Evolutionary conservation across 2,113 vertebrate species (phyloP).

Genomic region (Phaethon lepturus): DNA sequence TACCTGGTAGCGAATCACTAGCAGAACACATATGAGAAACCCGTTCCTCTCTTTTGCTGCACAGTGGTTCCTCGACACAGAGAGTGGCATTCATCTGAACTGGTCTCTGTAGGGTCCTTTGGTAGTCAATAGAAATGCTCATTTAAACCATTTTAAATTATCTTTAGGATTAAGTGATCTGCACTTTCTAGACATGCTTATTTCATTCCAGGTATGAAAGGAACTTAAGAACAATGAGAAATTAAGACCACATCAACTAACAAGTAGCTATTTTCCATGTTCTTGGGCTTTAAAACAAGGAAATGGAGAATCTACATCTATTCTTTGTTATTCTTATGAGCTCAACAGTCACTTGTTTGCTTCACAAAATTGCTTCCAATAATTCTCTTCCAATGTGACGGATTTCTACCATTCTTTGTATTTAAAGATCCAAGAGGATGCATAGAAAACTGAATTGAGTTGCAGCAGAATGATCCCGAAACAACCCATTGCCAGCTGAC

Average conservation of each 20-base stretch:
- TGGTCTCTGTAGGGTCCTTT: neutral
- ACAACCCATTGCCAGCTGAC: neutral
- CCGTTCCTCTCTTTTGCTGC: neutral
- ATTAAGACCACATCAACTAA: neutral
- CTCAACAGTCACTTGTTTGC: neutral
- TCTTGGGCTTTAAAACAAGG: neutral
- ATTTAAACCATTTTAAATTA: neutral
- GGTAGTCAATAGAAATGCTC: neutral
- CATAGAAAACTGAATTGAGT: neutral
- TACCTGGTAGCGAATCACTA: neutral
- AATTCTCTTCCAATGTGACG: fast-evolving
- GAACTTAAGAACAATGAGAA: neutral
- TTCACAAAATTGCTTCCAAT: neutral
- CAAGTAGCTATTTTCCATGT: neutral
- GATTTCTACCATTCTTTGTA: neutral
- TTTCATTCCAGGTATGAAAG: neutral
- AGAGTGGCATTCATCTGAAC: neutral
- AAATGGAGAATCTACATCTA: neutral
- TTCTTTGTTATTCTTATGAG: neutral
- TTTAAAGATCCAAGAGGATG: neutral
- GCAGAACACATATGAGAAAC: neutral
- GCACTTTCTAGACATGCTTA: neutral
- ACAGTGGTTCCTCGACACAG: neutral
- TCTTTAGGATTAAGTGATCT: neutral
- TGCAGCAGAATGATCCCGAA: neutral